A percentile compares a stretch with the other conserved stretches of the same genome.
Evolutionary conservation across 2,888 invertebrate genomes (phyloP).

Genomic region (Ophioninae sp.): DNA sequence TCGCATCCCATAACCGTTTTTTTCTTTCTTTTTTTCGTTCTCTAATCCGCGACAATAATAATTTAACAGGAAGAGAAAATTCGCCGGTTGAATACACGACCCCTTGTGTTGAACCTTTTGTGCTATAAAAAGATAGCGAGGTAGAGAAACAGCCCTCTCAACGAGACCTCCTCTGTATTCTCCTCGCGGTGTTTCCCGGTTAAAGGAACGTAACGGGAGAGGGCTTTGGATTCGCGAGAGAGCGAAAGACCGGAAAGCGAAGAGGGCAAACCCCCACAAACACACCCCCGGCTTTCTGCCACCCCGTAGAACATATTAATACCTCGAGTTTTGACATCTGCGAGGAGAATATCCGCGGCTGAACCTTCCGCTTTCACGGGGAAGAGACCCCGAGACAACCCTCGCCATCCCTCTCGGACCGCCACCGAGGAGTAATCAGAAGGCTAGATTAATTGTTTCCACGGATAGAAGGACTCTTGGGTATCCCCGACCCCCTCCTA

Average conservation of each 20-base stretch:
- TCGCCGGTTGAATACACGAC: conserved; percentile 12
- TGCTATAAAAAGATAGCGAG: conserved; percentile 18
- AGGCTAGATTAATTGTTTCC: conserved; percentile 80
- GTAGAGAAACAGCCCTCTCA: conserved; percentile 26
- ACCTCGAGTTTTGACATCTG: conserved; percentile 80
- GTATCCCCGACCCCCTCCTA: conserved; percentile 56
- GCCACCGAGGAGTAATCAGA: conserved; percentile 77
- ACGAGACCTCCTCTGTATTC: conserved; percentile 22
- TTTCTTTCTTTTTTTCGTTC: conserved; percentile 6
- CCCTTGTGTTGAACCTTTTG: conserved; percentile 33
- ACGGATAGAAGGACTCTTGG: conserved; percentile 75
- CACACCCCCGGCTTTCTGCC: conserved; percentile 67
- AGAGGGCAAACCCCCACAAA: conserved; percentile 44
- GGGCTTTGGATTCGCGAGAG: conserved; percentile 42
- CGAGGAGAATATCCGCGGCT: conserved; percentile 48
- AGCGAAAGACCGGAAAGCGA: conserved; percentile 49
- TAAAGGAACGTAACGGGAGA: conserved; percentile 38
- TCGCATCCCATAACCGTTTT: not conserved
- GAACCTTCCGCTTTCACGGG: conserved; percentile 28
- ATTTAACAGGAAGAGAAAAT: conserved; percentile 72
- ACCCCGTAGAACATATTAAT: conserved; percentile 79
- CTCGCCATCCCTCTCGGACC: not conserved
- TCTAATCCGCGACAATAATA: conserved; percentile 68
- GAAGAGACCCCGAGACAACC: conserved; percentile 61
- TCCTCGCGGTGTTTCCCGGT: conserved; percentile 11